These are phyloP conservation scores for Camelus dromedarius DNA, from an alignment of 2,113 vertebrate species.

Conservation along the genomic window DNA sequence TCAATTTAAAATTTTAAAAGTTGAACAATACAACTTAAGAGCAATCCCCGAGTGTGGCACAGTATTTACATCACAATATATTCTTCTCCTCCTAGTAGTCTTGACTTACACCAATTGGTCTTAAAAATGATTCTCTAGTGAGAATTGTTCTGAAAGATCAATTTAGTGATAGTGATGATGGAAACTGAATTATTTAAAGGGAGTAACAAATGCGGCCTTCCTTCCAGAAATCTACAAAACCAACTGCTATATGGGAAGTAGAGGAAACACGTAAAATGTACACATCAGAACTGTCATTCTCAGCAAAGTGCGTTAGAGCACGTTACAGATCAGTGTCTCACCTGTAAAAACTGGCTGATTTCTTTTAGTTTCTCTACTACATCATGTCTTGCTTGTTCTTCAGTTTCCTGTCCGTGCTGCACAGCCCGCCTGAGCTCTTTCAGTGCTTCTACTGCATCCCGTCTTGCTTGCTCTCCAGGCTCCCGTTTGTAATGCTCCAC, in stretches of 20 bases:
- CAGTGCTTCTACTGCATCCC: too few species aligned
- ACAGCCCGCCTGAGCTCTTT: too few species aligned
- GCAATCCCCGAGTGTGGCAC: background rate
- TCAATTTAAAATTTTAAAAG: background rate
- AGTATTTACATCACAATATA: background rate
- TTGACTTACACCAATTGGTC: background rate
- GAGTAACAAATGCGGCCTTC: background rate
- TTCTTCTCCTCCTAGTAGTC: background rate
- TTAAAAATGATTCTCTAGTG: conserved; percentile 27
- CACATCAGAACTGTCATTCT: background rate
- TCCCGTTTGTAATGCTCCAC: conserved; percentile 89
- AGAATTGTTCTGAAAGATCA: background rate
- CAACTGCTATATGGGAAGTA: background rate
- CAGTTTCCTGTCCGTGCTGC: conserved; percentile 81
- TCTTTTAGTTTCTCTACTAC: conserved; percentile 93
- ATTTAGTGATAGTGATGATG: background rate
- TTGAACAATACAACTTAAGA: background rate
- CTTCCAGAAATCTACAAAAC: background rate
- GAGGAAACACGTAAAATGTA: background rate
- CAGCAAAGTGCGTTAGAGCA: background rate
- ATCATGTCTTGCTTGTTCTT: conserved; percentile 91
- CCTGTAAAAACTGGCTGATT: conserved; percentile 96
- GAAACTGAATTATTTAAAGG: background rate
- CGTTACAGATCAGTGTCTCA: conserved; percentile 68
- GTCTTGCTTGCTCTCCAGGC: too few species aligned